Conservation (phyloP, 2,113 vertebrate genomes). For the Vimba vimba region DNA sequence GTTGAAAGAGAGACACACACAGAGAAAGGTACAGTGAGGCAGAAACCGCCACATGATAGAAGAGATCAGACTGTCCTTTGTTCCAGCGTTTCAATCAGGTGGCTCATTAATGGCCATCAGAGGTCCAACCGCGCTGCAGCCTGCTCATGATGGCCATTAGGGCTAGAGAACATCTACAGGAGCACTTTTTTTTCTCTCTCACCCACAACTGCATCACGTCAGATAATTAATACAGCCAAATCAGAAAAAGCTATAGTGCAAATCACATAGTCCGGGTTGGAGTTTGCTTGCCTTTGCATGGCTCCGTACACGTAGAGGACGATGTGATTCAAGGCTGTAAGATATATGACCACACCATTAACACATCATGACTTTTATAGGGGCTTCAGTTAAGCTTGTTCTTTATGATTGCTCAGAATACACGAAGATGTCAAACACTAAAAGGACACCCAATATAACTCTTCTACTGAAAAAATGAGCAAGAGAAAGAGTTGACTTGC, state of each 20-base stretch:
- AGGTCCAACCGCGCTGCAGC: background rate
- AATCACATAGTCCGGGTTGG: background rate
- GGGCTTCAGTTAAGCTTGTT: constrained; percentile 37
- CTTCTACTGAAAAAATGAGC: constrained; percentile 10
- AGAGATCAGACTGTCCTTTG: constrained; percentile 4
- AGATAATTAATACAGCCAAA: constrained; percentile 13
- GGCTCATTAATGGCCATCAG: constrained; percentile 14
- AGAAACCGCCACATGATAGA: background rate
- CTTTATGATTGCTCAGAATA: constrained; percentile 28
- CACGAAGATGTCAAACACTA: constrained; percentile 20
- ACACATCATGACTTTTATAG: constrained; percentile 37
- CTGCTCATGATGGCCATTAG: background rate
- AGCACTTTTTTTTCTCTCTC: background rate
- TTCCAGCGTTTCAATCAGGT: background rate
- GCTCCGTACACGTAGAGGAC: background rate
- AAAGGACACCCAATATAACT: constrained; percentile 19
- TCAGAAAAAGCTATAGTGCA: background rate
- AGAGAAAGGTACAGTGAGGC: background rate
- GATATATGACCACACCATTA: constrained; percentile 31
- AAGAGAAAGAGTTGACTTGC: background rate
- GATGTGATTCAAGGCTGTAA: constrained; percentile 7
- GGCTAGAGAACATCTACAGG: constrained; percentile 1
- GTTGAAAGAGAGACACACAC: background rate
- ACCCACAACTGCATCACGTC: background rate
- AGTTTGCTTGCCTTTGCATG: background rate